Evolutionary conservation across 2,797 vertebrate species (phyloP).

Genomic region (Hipposideros larvatus): DNA sequence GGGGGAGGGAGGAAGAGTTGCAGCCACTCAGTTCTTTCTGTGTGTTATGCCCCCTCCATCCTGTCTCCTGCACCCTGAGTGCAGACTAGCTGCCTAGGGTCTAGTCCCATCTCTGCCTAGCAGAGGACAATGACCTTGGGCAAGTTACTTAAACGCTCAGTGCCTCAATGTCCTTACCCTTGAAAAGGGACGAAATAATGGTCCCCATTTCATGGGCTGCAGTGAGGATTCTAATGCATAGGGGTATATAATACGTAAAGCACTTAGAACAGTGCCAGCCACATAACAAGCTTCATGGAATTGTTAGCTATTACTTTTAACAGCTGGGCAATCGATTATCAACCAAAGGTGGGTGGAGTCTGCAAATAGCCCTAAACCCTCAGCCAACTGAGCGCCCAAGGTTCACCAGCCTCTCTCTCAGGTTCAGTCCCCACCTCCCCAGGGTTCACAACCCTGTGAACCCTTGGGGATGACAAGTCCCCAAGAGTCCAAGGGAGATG

Average conservation of each 20-base stretch:
- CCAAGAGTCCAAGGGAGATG: neutral
- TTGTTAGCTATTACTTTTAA: neutral
- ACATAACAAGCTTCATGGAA: neutral
- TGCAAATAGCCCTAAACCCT: neutral
- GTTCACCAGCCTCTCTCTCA: neutral
- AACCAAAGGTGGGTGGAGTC: neutral
- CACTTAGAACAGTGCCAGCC: neutral
- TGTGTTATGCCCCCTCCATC: fast-evolving
- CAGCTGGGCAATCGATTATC: neutral
- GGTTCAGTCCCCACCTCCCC: neutral
- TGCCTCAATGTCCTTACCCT: neutral
- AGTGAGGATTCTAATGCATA: neutral
- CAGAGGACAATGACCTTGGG: neutral
- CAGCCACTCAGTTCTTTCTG: neutral
- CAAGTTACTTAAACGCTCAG: neutral
- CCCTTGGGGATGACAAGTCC: too few relatives aligned
- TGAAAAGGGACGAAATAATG: neutral
- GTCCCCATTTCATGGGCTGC: neutral
- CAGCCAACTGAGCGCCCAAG: too few relatives aligned
- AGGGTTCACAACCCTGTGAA: neutral
- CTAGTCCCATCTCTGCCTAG: neutral
- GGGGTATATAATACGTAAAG: neutral
- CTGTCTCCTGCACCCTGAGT: fast-evolving
- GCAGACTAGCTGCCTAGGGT: neutral
- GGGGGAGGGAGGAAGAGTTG: neutral